Percentiles rank a stretch among this genome's conserved stretches.
phyloP scores from a whole-genome alignment of 1,140 invertebrate genomes.

The Acromyrmex echinatior region DNA sequence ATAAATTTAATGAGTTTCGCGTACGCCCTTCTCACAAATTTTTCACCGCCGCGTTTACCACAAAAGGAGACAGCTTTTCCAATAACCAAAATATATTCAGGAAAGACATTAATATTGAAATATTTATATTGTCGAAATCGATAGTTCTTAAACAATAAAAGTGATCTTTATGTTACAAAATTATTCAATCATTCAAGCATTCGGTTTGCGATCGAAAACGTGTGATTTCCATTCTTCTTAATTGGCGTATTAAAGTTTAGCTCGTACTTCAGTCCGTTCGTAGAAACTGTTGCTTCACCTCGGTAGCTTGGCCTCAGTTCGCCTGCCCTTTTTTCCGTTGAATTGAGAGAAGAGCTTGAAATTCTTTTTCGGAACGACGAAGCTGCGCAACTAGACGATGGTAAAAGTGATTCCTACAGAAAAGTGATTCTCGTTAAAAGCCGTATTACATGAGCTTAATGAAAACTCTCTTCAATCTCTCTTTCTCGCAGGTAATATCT shows the following conservation, averaged over 20 bases:
- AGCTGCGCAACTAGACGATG: slow-evolving; percentile 28
- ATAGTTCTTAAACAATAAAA: neutral
- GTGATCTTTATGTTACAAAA: neutral
- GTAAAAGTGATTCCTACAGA: slow-evolving; percentile 45
- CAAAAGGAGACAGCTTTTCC: neutral
- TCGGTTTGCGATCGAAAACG: slow-evolving; percentile 8
- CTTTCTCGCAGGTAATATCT: neutral
- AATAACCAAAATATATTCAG: neutral
- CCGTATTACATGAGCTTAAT: slow-evolving; percentile 4
- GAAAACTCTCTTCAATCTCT: neutral
- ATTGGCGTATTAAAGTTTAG: slow-evolving; percentile 51
- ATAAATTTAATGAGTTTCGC: slow-evolving; percentile 60
- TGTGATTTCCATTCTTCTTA: slow-evolving; percentile 19
- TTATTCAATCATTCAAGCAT: neutral
- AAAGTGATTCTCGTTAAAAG: slow-evolving; percentile 21
- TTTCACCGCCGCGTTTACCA: neutral
- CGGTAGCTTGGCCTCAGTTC: slow-evolving; percentile 9
- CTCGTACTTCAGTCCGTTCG: neutral
- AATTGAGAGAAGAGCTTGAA: slow-evolving; percentile 39
- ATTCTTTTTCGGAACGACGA: slow-evolving; percentile 30
- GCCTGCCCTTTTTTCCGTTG: slow-evolving; percentile 15
- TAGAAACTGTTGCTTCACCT: slow-evolving; percentile 51
- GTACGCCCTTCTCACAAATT: neutral
- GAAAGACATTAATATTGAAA: neutral
- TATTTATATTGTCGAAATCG: neutral